Base-by-base conservation (phyloP, 2,113 vertebrate genomes). In the Rhea americana region DNA sequence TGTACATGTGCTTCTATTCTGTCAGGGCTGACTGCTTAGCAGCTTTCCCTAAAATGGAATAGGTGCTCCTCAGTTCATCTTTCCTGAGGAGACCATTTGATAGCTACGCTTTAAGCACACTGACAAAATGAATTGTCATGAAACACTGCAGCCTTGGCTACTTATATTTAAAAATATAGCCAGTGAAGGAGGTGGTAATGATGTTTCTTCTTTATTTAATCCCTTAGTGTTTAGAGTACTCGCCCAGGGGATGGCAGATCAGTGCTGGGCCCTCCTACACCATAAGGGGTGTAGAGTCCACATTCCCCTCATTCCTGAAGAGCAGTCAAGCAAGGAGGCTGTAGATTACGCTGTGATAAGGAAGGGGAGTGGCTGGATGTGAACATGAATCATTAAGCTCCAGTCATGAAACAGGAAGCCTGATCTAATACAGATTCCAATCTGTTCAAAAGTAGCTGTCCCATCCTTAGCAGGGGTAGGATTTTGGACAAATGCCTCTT, bases 151-250 rank as follows among this genome's bases (percentile, higher is more conserved):
- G 82, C 71, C 75, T 13, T 62, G 63, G 17, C 63, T 62, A n/a
- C 84, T 73, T 85, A 43, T 56, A 37, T 93, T 93, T 93, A 89
- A 89, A 94, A 92, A 96, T 76, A 93, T 37, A 91, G 91, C 63
- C 84, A 24, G 19, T 1, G 13, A 77, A 90, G 58, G 67, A 85
- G 78, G 82, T 1, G 0, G 28, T 82, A 89, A 82, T 90, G 67
- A 89, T 89, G 67, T 68, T 87, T 92, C 74, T 93, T 90, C 83
- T 48, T 43, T 95, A 85, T 78, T 93, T 95, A 86, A 91, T 81
- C 35, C 68, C 47, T 71, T 66, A 0, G 0, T 67, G 62, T 88
- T 91, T 67, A 37, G 63, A 79, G 74, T 51, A 47, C 68, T 70
- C 59, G 67, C 82, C 72, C 51, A 77, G 79, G 50, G 77, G 67